Base-by-base conservation (phyloP, 2,888 invertebrate genomes). In the Amiota minor region DNA sequence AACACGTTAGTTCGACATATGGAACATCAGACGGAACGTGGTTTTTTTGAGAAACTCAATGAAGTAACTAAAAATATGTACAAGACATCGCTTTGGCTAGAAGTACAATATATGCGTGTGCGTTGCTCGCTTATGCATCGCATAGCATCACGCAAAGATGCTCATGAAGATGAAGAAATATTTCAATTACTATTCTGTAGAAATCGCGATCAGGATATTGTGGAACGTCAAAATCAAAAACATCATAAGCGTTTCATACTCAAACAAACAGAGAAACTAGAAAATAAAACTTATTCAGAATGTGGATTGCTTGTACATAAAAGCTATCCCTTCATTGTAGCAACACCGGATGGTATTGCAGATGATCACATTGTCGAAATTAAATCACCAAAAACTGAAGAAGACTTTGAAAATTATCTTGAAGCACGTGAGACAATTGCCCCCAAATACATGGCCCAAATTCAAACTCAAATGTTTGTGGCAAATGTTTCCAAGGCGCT, bases 361-460 rank as follows among this genome's bases (percentile, higher is more conserved):
- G 89, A 89, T 71, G 89, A 89, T 73, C 89, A 89, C 56, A 88
- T 89, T 70, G 89, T 89, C 0, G 89, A 89, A 79, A 89, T 89
- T 49, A 89, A 89, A 75, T 87, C 88, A 12, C 89, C 89, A 12
- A 89, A 88, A 75, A 88, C 89, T 1, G 89, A 89, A 46, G 89
- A 89, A n/a, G 89, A 89, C 72, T 89, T 89, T n/a, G 89, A 89
- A 73, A 88, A 87, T 72, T 89, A 89, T 74, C 77, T 89, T 1
- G 88, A 88, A 71, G 88, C 88, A 1, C 85, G 89, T 9, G 89
- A 89, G 68, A 87, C 89, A 0, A 89, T 89, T 18, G 88, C 89
- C 0, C 89, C 89, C 2, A 89, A 89, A 75, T 89, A 89, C 46
- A 89, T 89, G 89, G 89, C 89, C 1, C 89, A 89, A 69, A 89